Conservation (phyloP, 2,888 invertebrate genomes). For the Eremobia ochroleuca region DNA sequence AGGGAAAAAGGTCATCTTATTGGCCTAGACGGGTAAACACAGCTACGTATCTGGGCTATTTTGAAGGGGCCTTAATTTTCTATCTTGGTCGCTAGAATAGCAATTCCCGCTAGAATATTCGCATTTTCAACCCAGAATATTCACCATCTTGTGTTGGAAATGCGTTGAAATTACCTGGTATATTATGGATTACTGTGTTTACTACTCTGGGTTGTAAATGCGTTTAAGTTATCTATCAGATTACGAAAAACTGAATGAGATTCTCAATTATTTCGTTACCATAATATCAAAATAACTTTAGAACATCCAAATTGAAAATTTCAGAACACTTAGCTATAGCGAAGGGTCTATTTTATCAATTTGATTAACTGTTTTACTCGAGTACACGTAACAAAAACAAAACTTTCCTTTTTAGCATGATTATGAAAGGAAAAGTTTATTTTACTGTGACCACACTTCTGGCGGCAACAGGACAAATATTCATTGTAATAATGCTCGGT, state of each 20-base stretch:
- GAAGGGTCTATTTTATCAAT: conserved; percentile 38
- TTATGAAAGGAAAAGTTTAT: conserved; percentile 70
- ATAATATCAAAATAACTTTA: background rate
- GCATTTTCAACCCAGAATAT: conserved; percentile 7
- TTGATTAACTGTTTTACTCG: conserved; percentile 22
- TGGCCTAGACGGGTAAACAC: conserved; percentile 45
- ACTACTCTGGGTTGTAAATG: background rate
- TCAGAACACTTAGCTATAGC: background rate
- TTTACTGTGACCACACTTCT: conserved; percentile 73
- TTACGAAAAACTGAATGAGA: background rate
- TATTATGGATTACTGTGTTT: background rate
- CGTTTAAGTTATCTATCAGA: background rate
- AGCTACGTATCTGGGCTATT: conserved; percentile 31
- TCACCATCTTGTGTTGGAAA: background rate
- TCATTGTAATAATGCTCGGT: conserved; percentile 54
- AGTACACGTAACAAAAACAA: conserved; percentile 32
- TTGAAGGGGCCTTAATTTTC: conserved; percentile 33
- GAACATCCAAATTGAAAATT: background rate
- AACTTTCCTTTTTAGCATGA: conserved; percentile 48
- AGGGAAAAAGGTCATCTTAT: conserved; percentile 64
- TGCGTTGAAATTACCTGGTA: background rate
- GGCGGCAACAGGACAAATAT: conserved; percentile 63
- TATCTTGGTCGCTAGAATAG: conserved; percentile 11
- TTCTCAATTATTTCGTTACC: background rate
- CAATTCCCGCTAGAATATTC: conserved; percentile 21